Conservation (phyloP, 1,140 invertebrate genomes). For the Drosophila lini region DNA sequence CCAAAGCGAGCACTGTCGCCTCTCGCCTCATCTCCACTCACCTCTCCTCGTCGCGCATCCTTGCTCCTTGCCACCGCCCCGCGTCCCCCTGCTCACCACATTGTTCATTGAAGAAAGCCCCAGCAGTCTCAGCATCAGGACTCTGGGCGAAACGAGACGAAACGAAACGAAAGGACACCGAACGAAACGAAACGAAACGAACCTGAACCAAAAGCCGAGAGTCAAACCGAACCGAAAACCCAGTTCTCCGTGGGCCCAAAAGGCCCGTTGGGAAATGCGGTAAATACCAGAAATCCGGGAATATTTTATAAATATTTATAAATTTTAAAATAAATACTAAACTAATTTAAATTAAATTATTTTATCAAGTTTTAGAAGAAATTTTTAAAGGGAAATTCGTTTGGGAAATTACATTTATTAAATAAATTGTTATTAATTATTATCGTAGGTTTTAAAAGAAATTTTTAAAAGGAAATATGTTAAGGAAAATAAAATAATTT, state of each 20-base stretch:
- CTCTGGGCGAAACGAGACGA: conserved; percentile 14
- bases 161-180: neutral
- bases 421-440: too few species aligned
- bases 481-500: too few species aligned
- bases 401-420: too few species aligned
- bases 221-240: conserved; percentile 10
- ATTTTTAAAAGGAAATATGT: too few species aligned
- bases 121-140: conserved; percentile 36
- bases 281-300: neutral
- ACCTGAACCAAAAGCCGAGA: conserved; percentile 28
- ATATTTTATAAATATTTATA: neutral
- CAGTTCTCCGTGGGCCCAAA: conserved; percentile 8
- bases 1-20: conserved; percentile 60
- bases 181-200: conserved; percentile 4
- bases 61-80: conserved; percentile 8
- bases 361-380: neutral
- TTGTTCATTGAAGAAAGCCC: conserved; percentile 74
- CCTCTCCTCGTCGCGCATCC: conserved; percentile 14
- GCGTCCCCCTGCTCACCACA: neutral
- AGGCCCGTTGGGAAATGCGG: conserved; percentile 31
- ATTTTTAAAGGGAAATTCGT: too few species aligned
- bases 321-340: neutral
- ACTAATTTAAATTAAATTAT: neutral
- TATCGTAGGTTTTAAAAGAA: too few species aligned
- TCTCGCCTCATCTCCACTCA: conserved; percentile 27